These are phyloP conservation scores for Anoura caudifer DNA, from an alignment of 2,113 vertebrate species.

Conservation along the genomic window DNA sequence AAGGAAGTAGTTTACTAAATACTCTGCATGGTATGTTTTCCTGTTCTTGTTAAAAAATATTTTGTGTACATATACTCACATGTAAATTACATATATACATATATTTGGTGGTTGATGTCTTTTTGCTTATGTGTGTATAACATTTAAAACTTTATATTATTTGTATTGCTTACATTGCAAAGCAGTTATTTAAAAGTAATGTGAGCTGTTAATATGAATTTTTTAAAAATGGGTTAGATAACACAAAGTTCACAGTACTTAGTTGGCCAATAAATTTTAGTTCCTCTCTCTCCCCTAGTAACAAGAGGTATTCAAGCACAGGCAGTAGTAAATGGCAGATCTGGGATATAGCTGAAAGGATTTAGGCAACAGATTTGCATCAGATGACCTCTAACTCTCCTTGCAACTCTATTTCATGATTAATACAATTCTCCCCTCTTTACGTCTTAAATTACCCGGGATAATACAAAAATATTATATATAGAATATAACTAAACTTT, in stretches of 20 bases:
- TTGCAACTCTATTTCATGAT: not conserved
- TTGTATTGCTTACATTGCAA: not conserved
- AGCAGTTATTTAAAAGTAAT: constrained; percentile 11
- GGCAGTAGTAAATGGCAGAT: not conserved
- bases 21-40: not conserved
- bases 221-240: not conserved
- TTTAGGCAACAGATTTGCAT: not conserved
- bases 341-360: not conserved
- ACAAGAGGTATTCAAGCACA: not conserved
- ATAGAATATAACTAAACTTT: not conserved
- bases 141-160: not conserved
- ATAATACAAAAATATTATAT: not conserved
- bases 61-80: not conserved
- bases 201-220: not conserved
- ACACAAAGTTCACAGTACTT: not conserved
- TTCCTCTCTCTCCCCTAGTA: not conserved
- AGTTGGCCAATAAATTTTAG: not conserved
- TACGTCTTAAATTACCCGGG: not conserved
- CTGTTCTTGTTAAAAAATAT: constrained; percentile 14
- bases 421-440: not conserved
- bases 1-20: not conserved
- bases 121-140: not conserved
- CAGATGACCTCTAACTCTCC: not conserved
- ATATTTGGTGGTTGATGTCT: not conserved
- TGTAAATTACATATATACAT: not conserved